Evolutionary conservation across 2,888 invertebrate species (phyloP).

Genomic region (Linnaemya vulpina): DNA sequence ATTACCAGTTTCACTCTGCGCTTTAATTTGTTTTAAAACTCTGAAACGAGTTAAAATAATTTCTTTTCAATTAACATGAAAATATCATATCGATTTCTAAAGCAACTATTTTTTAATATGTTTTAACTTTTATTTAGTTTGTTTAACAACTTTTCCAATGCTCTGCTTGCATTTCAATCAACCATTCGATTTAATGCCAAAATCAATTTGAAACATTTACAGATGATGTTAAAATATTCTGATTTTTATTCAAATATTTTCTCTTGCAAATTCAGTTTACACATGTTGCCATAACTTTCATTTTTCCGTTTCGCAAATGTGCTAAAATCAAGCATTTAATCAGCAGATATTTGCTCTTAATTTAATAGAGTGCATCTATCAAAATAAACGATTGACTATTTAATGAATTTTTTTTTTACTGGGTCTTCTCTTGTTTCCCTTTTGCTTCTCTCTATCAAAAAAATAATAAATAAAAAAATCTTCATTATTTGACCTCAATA

Average conservation of each 20-base stretch:
- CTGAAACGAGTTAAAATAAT: not conserved
- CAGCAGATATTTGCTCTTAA: conserved; percentile 39
- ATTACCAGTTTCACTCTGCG: not conserved
- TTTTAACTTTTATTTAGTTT: too few relatives aligned
- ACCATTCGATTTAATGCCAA: not conserved
- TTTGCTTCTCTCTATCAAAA: conserved; percentile 35
- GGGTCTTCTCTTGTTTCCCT: not conserved
- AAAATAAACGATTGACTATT: conserved; percentile 52
- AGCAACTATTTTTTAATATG: too few relatives aligned
- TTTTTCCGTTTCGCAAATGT: not conserved
- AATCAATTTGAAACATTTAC: not conserved
- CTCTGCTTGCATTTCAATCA: conserved; percentile 23
- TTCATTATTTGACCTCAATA: conserved; percentile 66
- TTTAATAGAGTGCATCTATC: conserved; percentile 54
- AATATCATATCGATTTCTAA: conserved; percentile 34
- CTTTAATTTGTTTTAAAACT: conserved; percentile 15
- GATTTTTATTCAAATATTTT: not conserved
- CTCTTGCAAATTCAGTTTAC: not conserved
- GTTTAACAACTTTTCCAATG: conserved; percentile 8
- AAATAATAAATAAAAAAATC: conserved; percentile 29
- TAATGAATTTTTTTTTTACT: conserved; percentile 3
- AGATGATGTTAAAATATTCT: not conserved
- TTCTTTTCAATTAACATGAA: conserved; percentile 6
- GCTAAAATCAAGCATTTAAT: conserved; percentile 15
- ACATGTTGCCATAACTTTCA: not conserved